These are phyloP conservation scores for Eupithecia subumbrata DNA, from an alignment of 2,888 invertebrate genomes.

Conservation along the genomic window DNA sequence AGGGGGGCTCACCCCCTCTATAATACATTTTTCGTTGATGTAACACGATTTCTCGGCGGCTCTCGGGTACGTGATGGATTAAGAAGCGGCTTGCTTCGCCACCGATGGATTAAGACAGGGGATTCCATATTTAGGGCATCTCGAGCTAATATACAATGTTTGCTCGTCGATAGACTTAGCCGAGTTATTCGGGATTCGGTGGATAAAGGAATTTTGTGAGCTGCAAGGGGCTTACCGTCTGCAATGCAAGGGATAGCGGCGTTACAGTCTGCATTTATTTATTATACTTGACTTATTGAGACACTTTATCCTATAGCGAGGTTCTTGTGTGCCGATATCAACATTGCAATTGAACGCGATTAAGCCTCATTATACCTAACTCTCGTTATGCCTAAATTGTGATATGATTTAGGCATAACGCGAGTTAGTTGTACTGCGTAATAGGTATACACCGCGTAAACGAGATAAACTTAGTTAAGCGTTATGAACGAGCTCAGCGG, in stretches of 20 bases:
- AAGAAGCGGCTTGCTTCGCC: slow-evolving; percentile 79
- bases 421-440: too few relatives aligned
- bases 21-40: slow-evolving; percentile 86
- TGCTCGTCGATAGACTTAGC: slow-evolving; percentile 76
- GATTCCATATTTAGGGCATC: slow-evolving; percentile 79
- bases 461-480: too few relatives aligned
- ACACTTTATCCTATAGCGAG: background rate
- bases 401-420: too few relatives aligned
- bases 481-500: too few relatives aligned
- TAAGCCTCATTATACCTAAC: too few relatives aligned
- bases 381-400: too few relatives aligned
- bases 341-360: too few relatives aligned
- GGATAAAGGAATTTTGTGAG: slow-evolving; percentile 50
- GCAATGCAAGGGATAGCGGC: slow-evolving; percentile 1
- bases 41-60: slow-evolving; percentile 84
- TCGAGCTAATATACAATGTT: slow-evolving; percentile 79
- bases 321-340: too few relatives aligned
- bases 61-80: slow-evolving; percentile 85
- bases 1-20: slow-evolving; percentile 69
- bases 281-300: background rate
- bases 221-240: slow-evolving; percentile 38
- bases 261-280: background rate
- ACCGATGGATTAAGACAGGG: slow-evolving; percentile 76
- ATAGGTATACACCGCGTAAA: too few relatives aligned
- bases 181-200: slow-evolving; percentile 58